Evolutionary conservation across 2,888 invertebrate species (phyloP).

Genomic region (Drosophila helvetica): DNA sequence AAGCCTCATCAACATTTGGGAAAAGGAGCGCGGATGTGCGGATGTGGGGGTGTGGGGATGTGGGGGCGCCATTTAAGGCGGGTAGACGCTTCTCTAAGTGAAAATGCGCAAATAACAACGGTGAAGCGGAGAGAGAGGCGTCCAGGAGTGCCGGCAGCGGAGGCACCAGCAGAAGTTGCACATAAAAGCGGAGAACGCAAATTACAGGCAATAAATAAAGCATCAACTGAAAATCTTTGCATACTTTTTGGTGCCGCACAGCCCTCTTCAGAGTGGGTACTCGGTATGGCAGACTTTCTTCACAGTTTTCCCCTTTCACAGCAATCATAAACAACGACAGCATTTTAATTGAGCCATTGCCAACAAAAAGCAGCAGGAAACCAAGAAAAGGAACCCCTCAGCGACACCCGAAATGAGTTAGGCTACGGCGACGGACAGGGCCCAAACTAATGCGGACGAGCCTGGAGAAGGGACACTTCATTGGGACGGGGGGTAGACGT

Average conservation of each 20-base stretch:
- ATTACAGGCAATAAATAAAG: constrained; percentile 74
- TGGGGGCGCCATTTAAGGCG: not conserved
- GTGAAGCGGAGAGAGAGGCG: not conserved
- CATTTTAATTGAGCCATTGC: constrained; percentile 36
- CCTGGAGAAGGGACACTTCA: not conserved
- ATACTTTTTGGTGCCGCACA: constrained; percentile 56
- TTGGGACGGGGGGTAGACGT: not conserved
- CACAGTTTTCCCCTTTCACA: not conserved
- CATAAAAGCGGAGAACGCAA: constrained; percentile 63
- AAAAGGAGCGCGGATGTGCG: not conserved
- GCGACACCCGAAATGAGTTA: not conserved
- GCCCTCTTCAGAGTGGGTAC: constrained; percentile 11
- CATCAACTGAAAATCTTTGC: constrained; percentile 72
- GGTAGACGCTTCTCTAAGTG: not conserved
- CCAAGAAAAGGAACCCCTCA: constrained; percentile 1
- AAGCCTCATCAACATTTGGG: constrained; percentile 55
- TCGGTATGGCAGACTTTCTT: not conserved
- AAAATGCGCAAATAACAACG: not conserved
- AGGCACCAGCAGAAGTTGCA: constrained; percentile 51
- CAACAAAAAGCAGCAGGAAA: not conserved
- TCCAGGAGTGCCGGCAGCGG: constrained; percentile 9
- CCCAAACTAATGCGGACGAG: not conserved
- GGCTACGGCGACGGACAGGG: not conserved
- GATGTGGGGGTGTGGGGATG: too few species aligned
- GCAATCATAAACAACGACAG: constrained; percentile 33